phyloP scores from a whole-genome alignment of 2,888 invertebrate genomes.

The Macrostomum cliftonense region DNA sequence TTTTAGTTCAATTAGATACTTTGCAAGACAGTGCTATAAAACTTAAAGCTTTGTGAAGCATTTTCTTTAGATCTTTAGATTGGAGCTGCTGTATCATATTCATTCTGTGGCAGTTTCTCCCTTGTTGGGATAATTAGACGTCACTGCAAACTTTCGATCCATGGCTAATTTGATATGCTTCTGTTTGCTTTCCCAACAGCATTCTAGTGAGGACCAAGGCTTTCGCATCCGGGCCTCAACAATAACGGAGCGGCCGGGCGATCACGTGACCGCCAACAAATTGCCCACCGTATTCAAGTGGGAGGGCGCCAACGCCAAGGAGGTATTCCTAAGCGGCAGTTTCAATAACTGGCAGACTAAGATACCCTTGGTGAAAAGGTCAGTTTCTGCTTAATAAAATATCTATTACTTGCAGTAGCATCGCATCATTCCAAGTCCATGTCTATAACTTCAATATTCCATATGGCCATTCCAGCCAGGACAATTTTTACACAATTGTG shows the following conservation, averaged over 20 bases:
- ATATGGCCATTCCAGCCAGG: conserved; percentile 53
- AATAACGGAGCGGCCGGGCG: conserved; percentile 12
- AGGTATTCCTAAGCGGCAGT: conserved; percentile 64
- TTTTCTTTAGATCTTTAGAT: too few species aligned
- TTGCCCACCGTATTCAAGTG: conserved; percentile 76
- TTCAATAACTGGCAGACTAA: conserved; percentile 74
- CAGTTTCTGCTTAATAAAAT: background rate
- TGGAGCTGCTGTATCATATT: too few species aligned
- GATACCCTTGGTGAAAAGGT: conserved; percentile 73
- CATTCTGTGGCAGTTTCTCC: too few species aligned
- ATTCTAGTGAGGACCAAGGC: too few species aligned
- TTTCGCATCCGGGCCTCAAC: conserved; percentile 8
- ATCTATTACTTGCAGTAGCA: too few species aligned
- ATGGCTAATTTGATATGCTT: background rate
- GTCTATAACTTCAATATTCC: too few species aligned
- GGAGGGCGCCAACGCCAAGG: conserved; percentile 71
- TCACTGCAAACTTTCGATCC: too few species aligned
- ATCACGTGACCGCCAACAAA: background rate
- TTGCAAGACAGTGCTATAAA: too few species aligned
- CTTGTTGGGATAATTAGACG: too few species aligned
- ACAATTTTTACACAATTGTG: conserved; percentile 82
- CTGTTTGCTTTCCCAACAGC: background rate
- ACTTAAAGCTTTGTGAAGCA: too few species aligned
- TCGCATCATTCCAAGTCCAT: too few species aligned
- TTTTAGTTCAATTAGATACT: background rate